Evolutionary conservation across 2,113 vertebrate genomes (phyloP).

Genomic region (Cisticola juncidis): DNA sequence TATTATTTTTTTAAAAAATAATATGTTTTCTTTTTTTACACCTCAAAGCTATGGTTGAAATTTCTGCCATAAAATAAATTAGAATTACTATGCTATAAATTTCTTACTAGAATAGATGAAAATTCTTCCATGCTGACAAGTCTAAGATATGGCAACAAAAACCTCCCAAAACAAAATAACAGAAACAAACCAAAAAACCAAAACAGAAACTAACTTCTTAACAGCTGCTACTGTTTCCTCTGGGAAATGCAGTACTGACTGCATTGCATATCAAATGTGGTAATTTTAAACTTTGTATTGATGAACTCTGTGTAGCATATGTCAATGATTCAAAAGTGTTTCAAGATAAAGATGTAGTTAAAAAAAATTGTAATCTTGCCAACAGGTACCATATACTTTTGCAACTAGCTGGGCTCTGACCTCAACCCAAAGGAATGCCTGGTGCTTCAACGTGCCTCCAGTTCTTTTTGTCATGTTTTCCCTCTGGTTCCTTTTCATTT

Average conservation of each 20-base stretch:
- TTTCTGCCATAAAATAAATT: background rate
- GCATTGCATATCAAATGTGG: background rate
- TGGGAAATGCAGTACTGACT: background rate
- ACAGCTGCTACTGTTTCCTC: background rate
- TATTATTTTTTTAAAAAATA: background rate
- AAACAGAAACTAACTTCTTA: background rate
- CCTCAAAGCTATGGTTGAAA: background rate
- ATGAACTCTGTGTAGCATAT: background rate
- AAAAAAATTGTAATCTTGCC: background rate
- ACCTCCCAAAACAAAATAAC: background rate
- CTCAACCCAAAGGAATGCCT: background rate
- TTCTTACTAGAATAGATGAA: background rate
- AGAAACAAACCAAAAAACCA: background rate
- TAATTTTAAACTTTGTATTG: background rate
- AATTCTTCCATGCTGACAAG: background rate
- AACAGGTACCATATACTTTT: background rate
- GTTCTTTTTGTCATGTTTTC: background rate
- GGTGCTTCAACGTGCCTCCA: background rate
- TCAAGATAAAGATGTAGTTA: background rate
- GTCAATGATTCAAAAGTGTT: background rate
- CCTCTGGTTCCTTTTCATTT: background rate
- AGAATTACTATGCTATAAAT: background rate
- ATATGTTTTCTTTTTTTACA: background rate
- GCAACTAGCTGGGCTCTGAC: slow-evolving; percentile 18
- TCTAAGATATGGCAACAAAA: background rate